These are phyloP conservation scores for Parnassius smintheus DNA, from an alignment of 2,888 invertebrate species.

Conservation along the genomic window DNA sequence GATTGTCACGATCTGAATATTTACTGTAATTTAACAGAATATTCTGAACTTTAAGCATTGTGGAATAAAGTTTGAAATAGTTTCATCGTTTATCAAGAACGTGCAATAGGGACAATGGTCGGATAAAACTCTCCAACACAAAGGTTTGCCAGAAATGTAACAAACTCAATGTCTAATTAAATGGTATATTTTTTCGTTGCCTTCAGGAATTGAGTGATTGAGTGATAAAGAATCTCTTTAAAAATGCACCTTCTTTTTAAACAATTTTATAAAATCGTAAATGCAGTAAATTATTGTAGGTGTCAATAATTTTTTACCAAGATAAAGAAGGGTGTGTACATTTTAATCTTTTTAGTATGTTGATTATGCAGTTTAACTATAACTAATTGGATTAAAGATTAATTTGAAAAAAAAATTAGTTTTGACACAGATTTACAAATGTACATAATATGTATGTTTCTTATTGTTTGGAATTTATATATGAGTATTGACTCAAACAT, in stretches of 20 bases:
- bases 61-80: conserved; percentile 43
- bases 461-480: too few species aligned
- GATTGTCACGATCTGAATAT: conserved; percentile 71
- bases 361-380: too few species aligned
- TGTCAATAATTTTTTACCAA: too few species aligned
- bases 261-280: neutral
- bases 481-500: too few species aligned
- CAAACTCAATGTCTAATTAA: conserved; percentile 76
- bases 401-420: too few species aligned
- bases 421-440: too few species aligned
- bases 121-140: conserved; percentile 74
- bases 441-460: too few species aligned
- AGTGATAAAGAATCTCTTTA: conserved; percentile 3
- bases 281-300: too few species aligned
- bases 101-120: conserved; percentile 66
- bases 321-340: too few species aligned
- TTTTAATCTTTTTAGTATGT: too few species aligned
- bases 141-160: conserved; percentile 71
- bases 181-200: conserved; percentile 51
- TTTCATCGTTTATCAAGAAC: conserved; percentile 41
- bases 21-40: conserved; percentile 36
- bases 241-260: neutral
- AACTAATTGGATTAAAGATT: too few species aligned
- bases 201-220: conserved; percentile 2
- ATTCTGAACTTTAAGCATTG: conserved; percentile 8